Percentiles rank a stretch among this genome's conserved stretches.
These are phyloP conservation scores for Rhagonycha lutea DNA, from an alignment of 2,888 invertebrate species.

Conservation along the genomic window DNA sequence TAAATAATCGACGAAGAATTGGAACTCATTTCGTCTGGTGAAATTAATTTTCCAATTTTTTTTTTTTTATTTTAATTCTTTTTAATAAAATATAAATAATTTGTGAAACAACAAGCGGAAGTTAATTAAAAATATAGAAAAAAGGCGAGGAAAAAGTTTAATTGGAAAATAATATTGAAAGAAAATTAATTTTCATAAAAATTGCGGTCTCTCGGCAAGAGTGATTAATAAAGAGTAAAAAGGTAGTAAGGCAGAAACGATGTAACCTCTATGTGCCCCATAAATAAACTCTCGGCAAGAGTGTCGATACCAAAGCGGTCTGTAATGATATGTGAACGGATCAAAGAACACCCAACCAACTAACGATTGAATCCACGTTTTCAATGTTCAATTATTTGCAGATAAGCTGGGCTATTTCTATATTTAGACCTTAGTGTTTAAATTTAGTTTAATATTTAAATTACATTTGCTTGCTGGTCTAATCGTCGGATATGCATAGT, in stretches of 20 bases:
- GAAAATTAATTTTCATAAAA: neutral
- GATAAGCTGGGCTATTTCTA: neutral
- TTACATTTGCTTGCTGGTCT: too few relatives aligned
- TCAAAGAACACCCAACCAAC: neutral
- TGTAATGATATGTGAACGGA: neutral
- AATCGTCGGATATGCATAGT: too few relatives aligned
- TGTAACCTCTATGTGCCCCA: neutral
- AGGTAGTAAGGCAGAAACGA: neutral
- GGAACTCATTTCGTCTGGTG: neutral
- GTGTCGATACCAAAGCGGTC: neutral
- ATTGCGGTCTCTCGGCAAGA: neutral
- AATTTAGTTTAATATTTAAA: too few relatives aligned
- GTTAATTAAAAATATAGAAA: neutral
- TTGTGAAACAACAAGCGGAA: neutral
- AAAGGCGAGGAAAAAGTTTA: neutral
- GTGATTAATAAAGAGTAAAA: neutral
- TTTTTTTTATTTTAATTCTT: neutral
- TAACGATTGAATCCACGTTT: neutral
- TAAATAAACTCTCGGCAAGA: neutral
- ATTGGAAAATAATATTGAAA: neutral
- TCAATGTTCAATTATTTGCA: neutral
- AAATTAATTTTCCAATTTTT: neutral
- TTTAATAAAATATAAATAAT: neutral
- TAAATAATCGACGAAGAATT: neutral
- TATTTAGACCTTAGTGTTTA: neutral